These are phyloP conservation scores for Trematomus bernacchii DNA, from an alignment of 2,797 vertebrate genomes.

Conservation along the genomic window DNA sequence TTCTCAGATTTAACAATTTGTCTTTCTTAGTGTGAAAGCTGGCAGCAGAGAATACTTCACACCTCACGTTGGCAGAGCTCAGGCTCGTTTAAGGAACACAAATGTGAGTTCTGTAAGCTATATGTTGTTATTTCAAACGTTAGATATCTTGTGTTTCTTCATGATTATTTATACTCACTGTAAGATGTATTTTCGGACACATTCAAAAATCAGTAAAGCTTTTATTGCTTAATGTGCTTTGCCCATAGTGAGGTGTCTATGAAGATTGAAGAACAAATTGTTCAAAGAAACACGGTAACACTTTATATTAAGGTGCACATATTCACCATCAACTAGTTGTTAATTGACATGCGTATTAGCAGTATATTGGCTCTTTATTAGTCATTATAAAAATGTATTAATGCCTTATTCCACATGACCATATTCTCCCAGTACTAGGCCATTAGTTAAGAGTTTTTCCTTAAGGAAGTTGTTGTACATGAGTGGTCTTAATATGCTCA, in stretches of 20 bases:
- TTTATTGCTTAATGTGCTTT: conserved; percentile 1
- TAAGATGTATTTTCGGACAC: not conserved
- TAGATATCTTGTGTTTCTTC: not conserved
- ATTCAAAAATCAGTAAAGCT: conserved; percentile 2
- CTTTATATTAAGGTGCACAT: no score
- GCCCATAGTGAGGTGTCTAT: not conserved
- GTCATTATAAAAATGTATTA: no score
- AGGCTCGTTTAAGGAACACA: conserved; percentile 17
- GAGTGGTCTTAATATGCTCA: no score
- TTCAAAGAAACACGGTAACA: no score
- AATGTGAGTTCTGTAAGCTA: not conserved
- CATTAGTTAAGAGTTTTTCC: no score
- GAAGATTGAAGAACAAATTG: not conserved
- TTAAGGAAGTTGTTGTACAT: no score
- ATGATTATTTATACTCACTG: not conserved
- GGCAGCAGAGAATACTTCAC: conserved; percentile 28
- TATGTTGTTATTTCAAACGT: not conserved
- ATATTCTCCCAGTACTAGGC: no score
- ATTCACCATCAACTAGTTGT: no score
- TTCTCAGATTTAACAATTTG: conserved; percentile 14
- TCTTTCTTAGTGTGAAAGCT: conserved; percentile 36
- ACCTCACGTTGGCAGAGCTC: conserved; percentile 14
- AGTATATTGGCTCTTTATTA: no score
- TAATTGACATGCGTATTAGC: no score
- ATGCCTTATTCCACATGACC: no score